phyloP scores from a whole-genome alignment of 2,113 vertebrate species.

The Sus scrofa region DNA sequence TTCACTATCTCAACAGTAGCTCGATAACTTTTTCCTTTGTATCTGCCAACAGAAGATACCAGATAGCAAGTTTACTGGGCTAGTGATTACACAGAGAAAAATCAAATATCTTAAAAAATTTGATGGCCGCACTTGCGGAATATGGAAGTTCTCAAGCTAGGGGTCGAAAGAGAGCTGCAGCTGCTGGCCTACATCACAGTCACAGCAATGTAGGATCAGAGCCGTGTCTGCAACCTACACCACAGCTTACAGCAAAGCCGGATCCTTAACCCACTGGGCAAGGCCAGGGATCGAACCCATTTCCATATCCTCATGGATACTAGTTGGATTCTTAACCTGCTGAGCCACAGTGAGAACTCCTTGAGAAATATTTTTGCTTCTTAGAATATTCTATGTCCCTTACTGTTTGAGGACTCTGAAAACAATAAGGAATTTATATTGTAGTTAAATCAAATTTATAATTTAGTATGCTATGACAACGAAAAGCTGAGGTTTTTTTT shows the following conservation, averaged over 20 bases:
- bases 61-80: neutral
- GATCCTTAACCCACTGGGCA: too few species aligned
- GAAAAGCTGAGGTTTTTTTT: slow-evolving; percentile 36
- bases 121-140: too few species aligned
- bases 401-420: slow-evolving; percentile 26
- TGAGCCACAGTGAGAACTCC: too few species aligned
- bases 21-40: slow-evolving; percentile 98
- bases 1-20: slow-evolving; percentile 98
- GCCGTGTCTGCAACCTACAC: too few species aligned
- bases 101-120: neutral
- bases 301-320: too few species aligned
- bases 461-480: neutral
- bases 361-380: slow-evolving; percentile 37
- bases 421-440: neutral
- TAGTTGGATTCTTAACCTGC: too few species aligned
- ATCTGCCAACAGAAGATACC: slow-evolving; percentile 87
- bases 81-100: slow-evolving; percentile 59
- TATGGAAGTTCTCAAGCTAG: too few species aligned
- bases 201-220: too few species aligned
- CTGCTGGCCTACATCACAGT: too few species aligned
- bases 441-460: slow-evolving; percentile 48
- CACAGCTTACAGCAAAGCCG: too few species aligned
- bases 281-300: too few species aligned
- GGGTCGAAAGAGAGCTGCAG: too few species aligned
- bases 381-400: slow-evolving; percentile 1